Base-by-base conservation (phyloP, 2,888 invertebrate genomes). In the Ichneumoninae sp. region DNA sequence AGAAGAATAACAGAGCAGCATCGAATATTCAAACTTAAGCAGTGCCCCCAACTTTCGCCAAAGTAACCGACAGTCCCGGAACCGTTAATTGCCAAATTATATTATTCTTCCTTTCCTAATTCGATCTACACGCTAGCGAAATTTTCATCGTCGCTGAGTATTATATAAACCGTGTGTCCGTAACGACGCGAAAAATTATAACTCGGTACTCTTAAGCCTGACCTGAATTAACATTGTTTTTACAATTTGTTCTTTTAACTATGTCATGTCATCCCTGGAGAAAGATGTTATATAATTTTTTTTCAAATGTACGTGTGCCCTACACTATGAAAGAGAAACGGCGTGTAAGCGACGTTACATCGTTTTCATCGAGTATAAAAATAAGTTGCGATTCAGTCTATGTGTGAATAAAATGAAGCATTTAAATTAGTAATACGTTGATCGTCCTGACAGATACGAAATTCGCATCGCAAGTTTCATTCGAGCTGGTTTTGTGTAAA, bases 371-470 rank as follows among this genome's bases (percentile, higher is more conserved):
- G 47, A 26, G 54, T 63, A 47, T 68, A 57, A 57, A 77, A 68
- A 80, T 50, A 50, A 54, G 13, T 52, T 50, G 40, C 71, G 68
- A 68, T 79, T 83, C 82, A 83, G 77, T 86, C 80, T 74, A 68
- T 82, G 73, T 52, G 36, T 73, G 70, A 57, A 47, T 40, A 70
- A 52, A 83, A 66, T 70, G n/a, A 66, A 86, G 63, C 26, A 33
- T 81, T 63, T 73, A 79, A 54, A 50, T 54, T 79, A 80, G 26
- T 76, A 79, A 81, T 79, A 79, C 79, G 81, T 86, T 70, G 76
- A 81, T 78, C 54, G 6, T 74, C 13, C 50, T 57, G 60, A 76
- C 80, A 73, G 70, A 44, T 76, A 74, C 47, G 36, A 26, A 68
- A 22, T 54, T 70, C 40, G 30, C n/a, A 19, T n/a, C 40, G 52